Percentiles rank a stretch among this genome's conserved stretches.
Conservation (phyloP, 2,113 vertebrate species). For the Enhydra lutris region DNA sequence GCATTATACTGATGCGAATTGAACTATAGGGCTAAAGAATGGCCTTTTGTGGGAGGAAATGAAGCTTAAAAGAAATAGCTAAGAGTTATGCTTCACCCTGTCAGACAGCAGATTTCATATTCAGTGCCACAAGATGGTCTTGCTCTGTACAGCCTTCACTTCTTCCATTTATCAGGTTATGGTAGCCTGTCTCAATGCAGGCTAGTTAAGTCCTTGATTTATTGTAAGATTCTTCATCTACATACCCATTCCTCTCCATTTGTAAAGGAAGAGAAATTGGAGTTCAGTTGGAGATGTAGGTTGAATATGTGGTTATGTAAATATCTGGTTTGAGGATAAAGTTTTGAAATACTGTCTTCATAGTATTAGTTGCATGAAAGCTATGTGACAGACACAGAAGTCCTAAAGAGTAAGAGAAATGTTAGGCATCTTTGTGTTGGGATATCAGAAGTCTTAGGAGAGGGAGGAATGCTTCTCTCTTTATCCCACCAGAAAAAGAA, state of each 20-base stretch:
- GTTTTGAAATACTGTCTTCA: not conserved
- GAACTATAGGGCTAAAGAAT: slow-evolving; percentile 26
- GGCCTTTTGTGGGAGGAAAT: slow-evolving; percentile 25
- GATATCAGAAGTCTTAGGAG: not conserved
- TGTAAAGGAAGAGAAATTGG: not conserved
- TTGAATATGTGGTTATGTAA: not conserved
- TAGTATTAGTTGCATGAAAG: not conserved
- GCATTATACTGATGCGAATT: slow-evolving; percentile 46
- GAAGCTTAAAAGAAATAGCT: slow-evolving; percentile 43
- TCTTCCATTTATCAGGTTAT: not conserved
- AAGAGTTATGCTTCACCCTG: not conserved
- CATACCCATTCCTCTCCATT: not conserved
- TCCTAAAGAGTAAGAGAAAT: not conserved
- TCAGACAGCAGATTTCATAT: not conserved
- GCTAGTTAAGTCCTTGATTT: not conserved
- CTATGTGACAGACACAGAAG: not conserved
- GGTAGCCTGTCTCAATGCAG: not conserved
- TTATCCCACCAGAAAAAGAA: not conserved
- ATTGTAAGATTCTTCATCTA: not conserved
- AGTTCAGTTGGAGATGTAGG: not conserved
- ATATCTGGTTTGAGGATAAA: not conserved
- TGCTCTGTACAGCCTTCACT: not conserved
- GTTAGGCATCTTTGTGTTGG: too few species aligned
- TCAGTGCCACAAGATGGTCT: not conserved
- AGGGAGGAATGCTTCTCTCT: not conserved